phyloP scores from a whole-genome alignment of 2,113 vertebrate species.

The Pseudorhombus dupliciocellatus region DNA sequence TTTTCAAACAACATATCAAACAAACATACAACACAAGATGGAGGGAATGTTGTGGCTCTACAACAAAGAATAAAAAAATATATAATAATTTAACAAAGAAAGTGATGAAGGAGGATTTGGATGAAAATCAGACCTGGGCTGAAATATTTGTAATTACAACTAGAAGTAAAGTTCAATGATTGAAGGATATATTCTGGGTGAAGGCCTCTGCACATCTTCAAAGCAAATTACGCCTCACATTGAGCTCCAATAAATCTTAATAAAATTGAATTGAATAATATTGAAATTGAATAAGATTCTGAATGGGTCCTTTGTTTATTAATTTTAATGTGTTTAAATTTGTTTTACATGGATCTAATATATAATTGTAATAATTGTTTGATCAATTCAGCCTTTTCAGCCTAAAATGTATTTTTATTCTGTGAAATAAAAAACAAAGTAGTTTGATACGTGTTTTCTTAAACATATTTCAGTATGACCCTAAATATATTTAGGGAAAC shows the following conservation, averaged over 20 bases:
- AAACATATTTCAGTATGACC: not conserved
- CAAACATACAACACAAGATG: slow-evolving; percentile 63
- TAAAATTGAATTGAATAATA: too few relatives aligned
- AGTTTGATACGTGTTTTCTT: not conserved
- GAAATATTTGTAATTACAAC: not conserved
- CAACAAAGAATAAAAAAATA: slow-evolving; percentile 32
- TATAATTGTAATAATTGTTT: too few relatives aligned
- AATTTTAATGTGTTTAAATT: not conserved
- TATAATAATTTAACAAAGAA: not conserved
- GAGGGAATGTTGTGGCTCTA: slow-evolving; percentile 42
- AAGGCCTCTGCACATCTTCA: not conserved
- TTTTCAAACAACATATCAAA: slow-evolving; percentile 53
- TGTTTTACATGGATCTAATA: not conserved
- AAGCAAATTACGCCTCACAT: too few relatives aligned
- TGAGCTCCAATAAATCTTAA: too few relatives aligned
- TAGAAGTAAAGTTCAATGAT: not conserved
- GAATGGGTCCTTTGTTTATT: not conserved
- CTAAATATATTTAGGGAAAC: slow-evolving; percentile 23
- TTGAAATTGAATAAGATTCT: too few relatives aligned
- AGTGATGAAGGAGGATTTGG: slow-evolving; percentile 5
- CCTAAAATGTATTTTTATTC: not conserved
- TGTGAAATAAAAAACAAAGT: not conserved
- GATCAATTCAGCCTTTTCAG: not conserved
- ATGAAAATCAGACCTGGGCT: slow-evolving; percentile 18
- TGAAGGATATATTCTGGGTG: not conserved